These are phyloP conservation scores for Yponomeuta plumbellus DNA, from an alignment of 2,888 invertebrate genomes.

Conservation along the genomic window DNA sequence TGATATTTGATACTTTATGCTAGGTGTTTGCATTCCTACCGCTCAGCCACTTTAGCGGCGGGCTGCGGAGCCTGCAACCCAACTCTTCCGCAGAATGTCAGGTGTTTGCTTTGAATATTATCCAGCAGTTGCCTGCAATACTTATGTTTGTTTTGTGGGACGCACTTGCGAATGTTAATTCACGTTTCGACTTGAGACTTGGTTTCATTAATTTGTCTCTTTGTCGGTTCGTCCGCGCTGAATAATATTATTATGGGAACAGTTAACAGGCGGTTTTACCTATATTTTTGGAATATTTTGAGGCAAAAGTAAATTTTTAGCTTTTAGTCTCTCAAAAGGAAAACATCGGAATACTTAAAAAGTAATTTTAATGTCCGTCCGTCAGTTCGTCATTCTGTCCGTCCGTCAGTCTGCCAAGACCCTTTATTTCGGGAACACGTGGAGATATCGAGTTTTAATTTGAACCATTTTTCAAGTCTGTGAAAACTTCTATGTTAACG, in stretches of 20 bases:
- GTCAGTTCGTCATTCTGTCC: too few species aligned
- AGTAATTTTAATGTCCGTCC: too few species aligned
- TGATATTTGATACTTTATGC: neutral
- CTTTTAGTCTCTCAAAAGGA: too few species aligned
- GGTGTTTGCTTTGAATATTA: conserved; percentile 58
- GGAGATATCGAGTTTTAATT: too few species aligned
- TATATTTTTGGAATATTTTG: too few species aligned
- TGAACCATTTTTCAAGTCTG: too few species aligned
- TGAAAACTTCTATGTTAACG: too few species aligned
- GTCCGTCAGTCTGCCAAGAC: too few species aligned
- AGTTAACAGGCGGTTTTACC: neutral
- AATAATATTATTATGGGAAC: neutral
- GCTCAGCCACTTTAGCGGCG: conserved; percentile 42
- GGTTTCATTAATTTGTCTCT: conserved; percentile 1
- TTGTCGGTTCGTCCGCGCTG: neutral
- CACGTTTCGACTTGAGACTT: conserved; percentile 41
- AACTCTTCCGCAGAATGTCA: conserved; percentile 39
- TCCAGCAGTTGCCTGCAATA: conserved; percentile 34
- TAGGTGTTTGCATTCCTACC: conserved; percentile 18
- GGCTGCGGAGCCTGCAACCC: neutral
- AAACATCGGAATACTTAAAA: too few species aligned
- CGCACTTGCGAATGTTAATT: conserved; percentile 8
- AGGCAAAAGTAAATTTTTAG: too few species aligned
- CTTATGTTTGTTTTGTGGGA: conserved; percentile 19
- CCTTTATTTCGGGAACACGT: too few species aligned